phyloP scores from a whole-genome alignment of 53 echinoderm and acorn worm genomes.

The Echinometra lucunter region DNA sequence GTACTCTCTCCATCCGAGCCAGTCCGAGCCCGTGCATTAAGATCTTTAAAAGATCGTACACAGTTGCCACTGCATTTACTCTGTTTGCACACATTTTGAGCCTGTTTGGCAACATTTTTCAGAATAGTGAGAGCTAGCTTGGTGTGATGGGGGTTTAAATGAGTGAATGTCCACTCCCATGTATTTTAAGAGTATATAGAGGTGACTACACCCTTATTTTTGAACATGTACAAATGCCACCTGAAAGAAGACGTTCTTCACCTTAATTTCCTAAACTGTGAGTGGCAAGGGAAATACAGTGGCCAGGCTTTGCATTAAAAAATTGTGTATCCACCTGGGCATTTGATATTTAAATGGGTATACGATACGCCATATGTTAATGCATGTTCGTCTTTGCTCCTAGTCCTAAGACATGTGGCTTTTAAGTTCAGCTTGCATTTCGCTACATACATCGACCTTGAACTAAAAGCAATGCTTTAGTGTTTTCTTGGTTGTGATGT shows the following conservation, averaged over 20 bases:
- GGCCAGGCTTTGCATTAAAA: not conserved
- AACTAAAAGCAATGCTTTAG: not conserved
- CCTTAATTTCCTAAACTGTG: not conserved
- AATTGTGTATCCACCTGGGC: not conserved
- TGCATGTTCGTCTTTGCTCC: not conserved
- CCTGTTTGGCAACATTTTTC: too few relatives aligned
- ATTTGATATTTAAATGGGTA: not conserved
- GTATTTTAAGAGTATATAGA: too few relatives aligned
- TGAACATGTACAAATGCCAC: not conserved
- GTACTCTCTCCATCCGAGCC: too few relatives aligned
- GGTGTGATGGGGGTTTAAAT: too few relatives aligned
- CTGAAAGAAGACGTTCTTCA: not conserved
- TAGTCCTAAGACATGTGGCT: not conserved
- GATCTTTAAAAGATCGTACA: too few relatives aligned
- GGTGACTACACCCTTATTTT: not conserved
- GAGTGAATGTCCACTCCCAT: too few relatives aligned
- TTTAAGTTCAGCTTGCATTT: not conserved
- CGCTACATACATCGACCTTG: not conserved
- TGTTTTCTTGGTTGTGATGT: not conserved
- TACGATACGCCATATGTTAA: not conserved
- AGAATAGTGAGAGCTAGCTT: too few relatives aligned
- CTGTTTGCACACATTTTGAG: too few relatives aligned
- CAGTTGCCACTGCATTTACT: too few relatives aligned
- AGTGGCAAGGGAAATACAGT: not conserved
- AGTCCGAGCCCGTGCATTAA: too few relatives aligned